Evolutionary conservation across 2,888 invertebrate genomes (phyloP).

Genomic region (Crocallis elinguaria): DNA sequence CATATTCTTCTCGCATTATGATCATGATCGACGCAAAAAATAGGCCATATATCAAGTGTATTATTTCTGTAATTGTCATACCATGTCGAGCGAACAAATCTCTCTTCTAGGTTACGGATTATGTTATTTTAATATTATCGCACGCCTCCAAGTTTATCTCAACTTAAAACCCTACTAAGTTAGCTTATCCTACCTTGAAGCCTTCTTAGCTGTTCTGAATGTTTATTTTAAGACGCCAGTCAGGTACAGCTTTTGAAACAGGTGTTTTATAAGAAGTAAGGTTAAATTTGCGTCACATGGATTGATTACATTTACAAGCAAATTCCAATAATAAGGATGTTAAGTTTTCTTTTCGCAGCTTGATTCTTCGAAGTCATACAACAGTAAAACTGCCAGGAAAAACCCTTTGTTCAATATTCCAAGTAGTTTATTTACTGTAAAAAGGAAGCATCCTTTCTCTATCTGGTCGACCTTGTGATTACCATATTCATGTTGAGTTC

Average conservation of each 20-base stretch:
- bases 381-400: constrained; percentile 1
- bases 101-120: no score
- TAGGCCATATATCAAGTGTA: no score
- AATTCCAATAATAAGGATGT: no score
- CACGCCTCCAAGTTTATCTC: neutral
- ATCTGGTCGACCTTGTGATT: constrained; percentile 25
- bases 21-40: no score
- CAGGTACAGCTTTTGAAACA: neutral
- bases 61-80: no score
- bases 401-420: constrained; percentile 11
- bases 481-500: constrained; percentile 13
- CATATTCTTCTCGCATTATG: no score
- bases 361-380: constrained; percentile 1
- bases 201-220: neutral
- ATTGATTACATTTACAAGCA: no score
- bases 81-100: no score
- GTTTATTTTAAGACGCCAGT: neutral
- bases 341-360: constrained; percentile 5
- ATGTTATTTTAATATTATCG: no score
- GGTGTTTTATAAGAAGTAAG: neutral
- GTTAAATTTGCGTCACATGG: no score
- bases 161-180: neutral
- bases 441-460: constrained; percentile 25
- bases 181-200: neutral
- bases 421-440: constrained; percentile 1